Percentiles rank a stretch among this genome's conserved stretches.
These are phyloP conservation scores for Petrocephalus microphthalmus DNA, from an alignment of 2,113 vertebrate species.

Conservation along the genomic window DNA sequence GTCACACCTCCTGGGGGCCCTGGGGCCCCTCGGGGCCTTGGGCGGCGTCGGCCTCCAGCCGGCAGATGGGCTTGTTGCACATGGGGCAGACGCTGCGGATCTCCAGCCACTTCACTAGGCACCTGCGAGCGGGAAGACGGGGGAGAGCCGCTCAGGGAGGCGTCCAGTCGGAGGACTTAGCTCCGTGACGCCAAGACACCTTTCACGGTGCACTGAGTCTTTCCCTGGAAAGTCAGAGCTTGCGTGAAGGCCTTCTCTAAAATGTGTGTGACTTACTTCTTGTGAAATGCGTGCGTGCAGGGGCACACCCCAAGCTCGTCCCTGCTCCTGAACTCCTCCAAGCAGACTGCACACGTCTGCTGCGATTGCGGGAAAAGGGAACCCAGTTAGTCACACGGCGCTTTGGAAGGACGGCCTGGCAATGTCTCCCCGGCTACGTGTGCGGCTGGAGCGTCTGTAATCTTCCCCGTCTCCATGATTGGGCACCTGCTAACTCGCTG, in stretches of 20 bases:
- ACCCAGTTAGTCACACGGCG: background rate
- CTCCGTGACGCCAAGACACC: background rate
- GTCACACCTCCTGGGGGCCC: slow-evolving; percentile 65
- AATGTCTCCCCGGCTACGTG: background rate
- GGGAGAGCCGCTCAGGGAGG: background rate
- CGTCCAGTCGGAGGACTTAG: fast-evolving
- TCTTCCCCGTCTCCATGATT: background rate
- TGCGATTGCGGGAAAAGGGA: slow-evolving; percentile 37
- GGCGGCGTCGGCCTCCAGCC: slow-evolving; percentile 56
- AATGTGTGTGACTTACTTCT: slow-evolving; percentile 62
- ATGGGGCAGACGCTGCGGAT: slow-evolving; percentile 73
- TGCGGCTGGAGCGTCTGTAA: background rate
- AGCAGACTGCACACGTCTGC: slow-evolving; percentile 72
- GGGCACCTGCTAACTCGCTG: background rate
- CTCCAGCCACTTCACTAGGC: slow-evolving; percentile 73
- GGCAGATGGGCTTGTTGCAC: slow-evolving; percentile 72
- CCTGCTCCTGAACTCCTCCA: slow-evolving; percentile 69
- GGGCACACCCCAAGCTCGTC: slow-evolving; percentile 72
- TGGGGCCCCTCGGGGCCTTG: slow-evolving; percentile 59
- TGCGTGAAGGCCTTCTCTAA: background rate
- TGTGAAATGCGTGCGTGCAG: slow-evolving; percentile 73
- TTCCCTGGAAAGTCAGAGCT: background rate
- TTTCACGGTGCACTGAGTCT: background rate
- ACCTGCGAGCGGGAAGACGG: slow-evolving; percentile 45
- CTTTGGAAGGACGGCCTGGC: background rate